Evolutionary conservation across 1,140 invertebrate genomes (phyloP), one percentile per base, ranked within the genome.

Genomic region (Cataglyphis hispanica): DNA sequence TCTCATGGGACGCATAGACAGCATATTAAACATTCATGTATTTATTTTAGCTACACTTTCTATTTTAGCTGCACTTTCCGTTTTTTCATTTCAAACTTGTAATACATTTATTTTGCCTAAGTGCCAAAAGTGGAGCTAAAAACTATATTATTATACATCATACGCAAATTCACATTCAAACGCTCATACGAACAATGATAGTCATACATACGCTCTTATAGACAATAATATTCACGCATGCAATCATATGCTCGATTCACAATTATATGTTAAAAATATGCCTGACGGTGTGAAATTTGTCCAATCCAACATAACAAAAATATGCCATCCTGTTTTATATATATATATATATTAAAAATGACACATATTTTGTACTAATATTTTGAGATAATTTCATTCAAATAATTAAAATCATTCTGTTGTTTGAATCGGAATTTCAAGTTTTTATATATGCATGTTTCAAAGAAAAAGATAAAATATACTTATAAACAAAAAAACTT

Each of bases 261-360:
- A 80, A 37, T 60, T 56, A 11, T 70, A 74, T n/a, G 25, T 72
- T 43, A 34, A 60, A 43, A 60, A 31, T 1, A 60, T 11, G 37
- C 19, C 53, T 8, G 34, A 34, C 37, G n/a, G 53, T 46, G n/a
- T 72, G 22, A 46, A 83, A 56, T 61, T 83, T 74, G 67, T 25
- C 40, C 53, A 74, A 72, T 46, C 27, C 1, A 58, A 56, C 16
- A 8, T 46, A 19, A 19, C 13, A 78, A 37, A 53, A 25, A 5
- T 53, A 53, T 78, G 16, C 27, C 16, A 66, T 66, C 8, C n/a
- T 1, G n/a, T n/a, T 34, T 0, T 19, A 46, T 16, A 11, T 46
- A 11, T 46, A 4, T 46, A 11, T 46, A 16, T 46, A 46, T 10
- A 40, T 27, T 27, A 76, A n/a, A 56, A 37, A 58, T 22, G 10